A percentile compares a stretch with the other conserved stretches of the same genome.
These are phyloP conservation scores for Paraplagusia blochii DNA, from an alignment of 2,113 vertebrate genomes.

Conservation along the genomic window DNA sequence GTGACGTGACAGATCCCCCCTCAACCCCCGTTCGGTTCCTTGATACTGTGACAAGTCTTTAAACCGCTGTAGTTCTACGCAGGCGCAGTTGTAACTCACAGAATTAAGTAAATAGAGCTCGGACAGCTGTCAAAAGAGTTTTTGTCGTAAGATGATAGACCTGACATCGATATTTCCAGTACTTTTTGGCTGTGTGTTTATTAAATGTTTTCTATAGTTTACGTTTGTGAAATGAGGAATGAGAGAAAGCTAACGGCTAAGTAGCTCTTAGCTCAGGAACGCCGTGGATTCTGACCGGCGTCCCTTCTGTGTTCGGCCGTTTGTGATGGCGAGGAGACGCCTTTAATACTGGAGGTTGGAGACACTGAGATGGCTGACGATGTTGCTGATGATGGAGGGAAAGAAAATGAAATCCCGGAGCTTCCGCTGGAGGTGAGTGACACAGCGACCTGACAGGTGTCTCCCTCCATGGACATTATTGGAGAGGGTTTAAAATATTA, in stretches of 20 bases:
- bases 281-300: too few species aligned
- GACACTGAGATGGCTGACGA: constrained; percentile 45
- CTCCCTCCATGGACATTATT: background rate
- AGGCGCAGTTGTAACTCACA: too few species aligned
- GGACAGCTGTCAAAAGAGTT: too few species aligned
- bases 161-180: too few species aligned
- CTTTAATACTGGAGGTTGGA: background rate
- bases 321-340: constrained; percentile 4
- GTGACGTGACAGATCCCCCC: background rate
- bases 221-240: too few species aligned
- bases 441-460: background rate
- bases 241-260: background rate
- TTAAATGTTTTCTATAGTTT: too few species aligned
- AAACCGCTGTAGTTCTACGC: too few species aligned
- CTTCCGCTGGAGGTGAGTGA: constrained; percentile 76
- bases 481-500: too few species aligned
- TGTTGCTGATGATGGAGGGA: constrained; percentile 23
- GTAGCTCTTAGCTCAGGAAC: constrained; percentile 1
- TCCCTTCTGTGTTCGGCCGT: too few species aligned
- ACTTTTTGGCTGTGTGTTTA: too few species aligned
- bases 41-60: constrained; percentile 2
- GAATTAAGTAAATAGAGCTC: too few species aligned
- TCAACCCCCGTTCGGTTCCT: constrained; percentile 30
- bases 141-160: background rate
- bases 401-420: constrained; percentile 45